Base-by-base conservation (phyloP, 2,888 invertebrate species). In the Noctua comes region DNA sequence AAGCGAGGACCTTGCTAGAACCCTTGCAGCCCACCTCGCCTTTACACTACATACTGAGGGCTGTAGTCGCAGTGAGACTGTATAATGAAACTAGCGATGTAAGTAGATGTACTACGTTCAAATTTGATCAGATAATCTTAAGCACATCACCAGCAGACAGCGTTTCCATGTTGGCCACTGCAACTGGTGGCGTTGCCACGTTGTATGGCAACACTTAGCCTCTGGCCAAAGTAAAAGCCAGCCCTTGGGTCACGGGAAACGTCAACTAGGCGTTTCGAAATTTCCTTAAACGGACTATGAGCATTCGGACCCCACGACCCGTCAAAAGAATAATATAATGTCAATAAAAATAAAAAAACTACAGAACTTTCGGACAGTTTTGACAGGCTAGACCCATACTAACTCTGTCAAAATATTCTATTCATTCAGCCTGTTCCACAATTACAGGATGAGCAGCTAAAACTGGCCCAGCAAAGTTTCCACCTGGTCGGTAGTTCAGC, bases 401-500 rank as follows among this genome's bases (percentile, higher is more conserved):
- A 2, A 36, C 6, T 36, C 36, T 36, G 64, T 36, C 36, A 64
- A 36, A 36, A 64, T 27, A 59, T 59, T 59, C 16, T 18, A n/a
- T 57, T 57, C 8, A 62, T 18, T n/a, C 6, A n/a, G 27, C 51
- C 4, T 57, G 3, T 7, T 46, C 16, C 18, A 7, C 64, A 13
- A 40, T 59, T 40, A 74, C 70, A 99, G 99, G 98, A 98, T 86
- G 99, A 99, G 88, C 98, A 99, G 92, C 97, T 99, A 88, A 99
- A 99, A 97, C 97, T 98, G 21, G 99, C 99, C 0, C 99, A 99
- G 93, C 99, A 99, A 93, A 99, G 99, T 94, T 99, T 99, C 93
- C 99, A 99, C 94, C 95, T 99, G 79, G 99, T 99, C 6, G 99
- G 99, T 76, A 99, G 99, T 86, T 99, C 99, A 0, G 98, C 99